Percentiles rank a stretch among this genome's conserved stretches.
Evolutionary conservation across 2,888 invertebrate species (phyloP).

Genomic region (Branchinecta sandiegonensis): DNA sequence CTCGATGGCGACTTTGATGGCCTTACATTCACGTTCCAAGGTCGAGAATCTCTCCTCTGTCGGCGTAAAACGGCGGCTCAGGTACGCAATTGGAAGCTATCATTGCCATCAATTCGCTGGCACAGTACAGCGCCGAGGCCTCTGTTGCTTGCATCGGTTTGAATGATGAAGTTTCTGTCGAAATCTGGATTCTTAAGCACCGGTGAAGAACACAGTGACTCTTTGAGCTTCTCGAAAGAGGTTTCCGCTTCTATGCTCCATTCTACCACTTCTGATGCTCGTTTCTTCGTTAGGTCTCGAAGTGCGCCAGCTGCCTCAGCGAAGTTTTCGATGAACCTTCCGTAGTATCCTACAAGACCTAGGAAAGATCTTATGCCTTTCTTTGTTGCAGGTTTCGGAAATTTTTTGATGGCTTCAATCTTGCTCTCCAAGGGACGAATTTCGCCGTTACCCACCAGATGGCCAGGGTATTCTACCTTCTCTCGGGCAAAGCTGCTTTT

Average conservation of each 20-base stretch:
- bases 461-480: not conserved
- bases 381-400: not conserved
- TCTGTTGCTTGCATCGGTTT: not conserved
- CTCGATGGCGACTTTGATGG: slow-evolving; percentile 27
- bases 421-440: slow-evolving; percentile 1
- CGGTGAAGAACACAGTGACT: not conserved
- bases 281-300: slow-evolving; percentile 15
- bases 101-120: not conserved
- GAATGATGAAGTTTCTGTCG: not conserved
- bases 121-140: slow-evolving; percentile 13
- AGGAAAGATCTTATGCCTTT: not conserved
- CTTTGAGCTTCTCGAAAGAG: too few relatives aligned
- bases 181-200: slow-evolving; percentile 1
- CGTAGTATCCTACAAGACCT: slow-evolving; percentile 16
- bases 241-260: not conserved
- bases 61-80: slow-evolving; percentile 24
- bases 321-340: slow-evolving; percentile 17
- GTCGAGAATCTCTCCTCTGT: slow-evolving; percentile 28
- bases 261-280: too few relatives aligned
- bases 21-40: slow-evolving; percentile 29
- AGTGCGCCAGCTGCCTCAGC: slow-evolving; percentile 18
- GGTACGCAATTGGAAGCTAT: slow-evolving; percentile 25
- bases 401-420: not conserved
- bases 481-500: not conserved
- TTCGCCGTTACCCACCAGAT: not conserved